phyloP scores from a whole-genome alignment of 2,113 vertebrate genomes.

The Leptodactylus fuscus region DNA sequence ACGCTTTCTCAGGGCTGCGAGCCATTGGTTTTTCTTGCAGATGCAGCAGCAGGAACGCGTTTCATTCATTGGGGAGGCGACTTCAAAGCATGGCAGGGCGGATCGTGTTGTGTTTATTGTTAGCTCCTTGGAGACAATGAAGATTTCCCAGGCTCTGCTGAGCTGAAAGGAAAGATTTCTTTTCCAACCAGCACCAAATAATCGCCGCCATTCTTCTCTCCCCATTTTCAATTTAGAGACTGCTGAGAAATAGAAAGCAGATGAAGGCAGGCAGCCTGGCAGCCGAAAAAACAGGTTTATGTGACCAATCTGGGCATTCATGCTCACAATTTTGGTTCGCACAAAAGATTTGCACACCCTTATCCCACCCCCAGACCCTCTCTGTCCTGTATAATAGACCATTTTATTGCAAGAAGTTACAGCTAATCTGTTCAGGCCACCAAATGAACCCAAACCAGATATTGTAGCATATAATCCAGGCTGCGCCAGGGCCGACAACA shows the following conservation, averaged over 20 bases:
- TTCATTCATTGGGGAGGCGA: constrained; percentile 23
- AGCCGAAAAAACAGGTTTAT: constrained; percentile 42
- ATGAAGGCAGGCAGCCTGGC: constrained; percentile 52
- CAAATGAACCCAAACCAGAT: constrained; percentile 21
- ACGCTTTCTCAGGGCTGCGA: constrained; percentile 24
- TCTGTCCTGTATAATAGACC: constrained; percentile 42
- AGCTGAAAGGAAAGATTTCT: constrained; percentile 58
- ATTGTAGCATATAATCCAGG: not conserved
- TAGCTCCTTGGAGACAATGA: constrained; percentile 56
- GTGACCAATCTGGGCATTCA: constrained; percentile 48
- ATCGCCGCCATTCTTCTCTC: constrained; percentile 47
- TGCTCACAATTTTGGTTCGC: constrained; percentile 42
- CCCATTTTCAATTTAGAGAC: constrained; percentile 49
- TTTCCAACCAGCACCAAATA: constrained; percentile 52
- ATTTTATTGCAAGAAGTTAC: constrained; percentile 39
- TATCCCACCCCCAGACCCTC: constrained; percentile 3
- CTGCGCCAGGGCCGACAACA: not conserved
- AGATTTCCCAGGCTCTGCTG: constrained; percentile 58
- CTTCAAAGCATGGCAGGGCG: constrained; percentile 42
- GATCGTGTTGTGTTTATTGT: constrained; percentile 47
- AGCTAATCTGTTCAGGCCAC: constrained; percentile 49
- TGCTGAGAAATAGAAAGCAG: constrained; percentile 56
- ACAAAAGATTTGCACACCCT: constrained; percentile 38
- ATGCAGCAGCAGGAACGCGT: constrained; percentile 15
- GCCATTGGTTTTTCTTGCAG: constrained; percentile 25